These are phyloP conservation scores for Punctoribates punctum DNA, from an alignment of 2,888 invertebrate genomes.

Conservation along the genomic window DNA sequence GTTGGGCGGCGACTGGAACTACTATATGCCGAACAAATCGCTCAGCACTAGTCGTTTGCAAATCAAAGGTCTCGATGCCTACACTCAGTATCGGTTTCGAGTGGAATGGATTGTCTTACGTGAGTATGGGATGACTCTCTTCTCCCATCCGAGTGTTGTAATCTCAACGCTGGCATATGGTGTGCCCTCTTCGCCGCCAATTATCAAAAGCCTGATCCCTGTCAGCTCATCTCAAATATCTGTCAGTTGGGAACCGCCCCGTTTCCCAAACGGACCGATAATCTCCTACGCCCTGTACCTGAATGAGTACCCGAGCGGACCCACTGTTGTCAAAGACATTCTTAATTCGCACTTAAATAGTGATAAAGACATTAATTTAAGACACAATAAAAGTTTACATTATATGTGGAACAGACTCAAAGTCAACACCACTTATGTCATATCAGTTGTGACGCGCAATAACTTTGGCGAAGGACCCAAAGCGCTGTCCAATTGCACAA, in stretches of 20 bases:
- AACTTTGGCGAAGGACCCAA: slow-evolving; percentile 73
- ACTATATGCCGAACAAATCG: slow-evolving; percentile 57
- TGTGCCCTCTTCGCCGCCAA: slow-evolving; percentile 67
- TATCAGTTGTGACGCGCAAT: slow-evolving; percentile 76
- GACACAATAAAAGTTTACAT: slow-evolving; percentile 51
- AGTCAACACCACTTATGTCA: slow-evolving; percentile 68
- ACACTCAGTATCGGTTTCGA: slow-evolving; percentile 87
- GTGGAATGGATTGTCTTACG: slow-evolving; percentile 71
- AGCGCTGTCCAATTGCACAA: slow-evolving; percentile 63
- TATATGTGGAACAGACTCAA: slow-evolving; percentile 73
- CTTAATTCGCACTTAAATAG: slow-evolving; percentile 21
- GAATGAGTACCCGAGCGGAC: slow-evolving; percentile 55
- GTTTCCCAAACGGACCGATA: slow-evolving; percentile 80
- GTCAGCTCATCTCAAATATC: slow-evolving; percentile 76
- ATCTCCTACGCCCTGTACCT: slow-evolving; percentile 77
- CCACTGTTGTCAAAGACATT: slow-evolving; percentile 38
- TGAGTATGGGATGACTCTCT: slow-evolving; percentile 50
- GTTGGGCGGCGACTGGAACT: slow-evolving; percentile 70
- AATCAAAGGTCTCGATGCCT: slow-evolving; percentile 75
- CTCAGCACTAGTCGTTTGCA: slow-evolving; percentile 47
- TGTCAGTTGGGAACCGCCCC: slow-evolving; percentile 81
- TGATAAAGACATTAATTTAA: slow-evolving; percentile 7
- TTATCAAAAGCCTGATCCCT: slow-evolving; percentile 63
- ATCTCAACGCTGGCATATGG: slow-evolving; percentile 54
- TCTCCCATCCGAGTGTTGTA: slow-evolving; percentile 52